phyloP scores from a whole-genome alignment of 2,797 vertebrate genomes.

The Lepus oiostolus region DNA sequence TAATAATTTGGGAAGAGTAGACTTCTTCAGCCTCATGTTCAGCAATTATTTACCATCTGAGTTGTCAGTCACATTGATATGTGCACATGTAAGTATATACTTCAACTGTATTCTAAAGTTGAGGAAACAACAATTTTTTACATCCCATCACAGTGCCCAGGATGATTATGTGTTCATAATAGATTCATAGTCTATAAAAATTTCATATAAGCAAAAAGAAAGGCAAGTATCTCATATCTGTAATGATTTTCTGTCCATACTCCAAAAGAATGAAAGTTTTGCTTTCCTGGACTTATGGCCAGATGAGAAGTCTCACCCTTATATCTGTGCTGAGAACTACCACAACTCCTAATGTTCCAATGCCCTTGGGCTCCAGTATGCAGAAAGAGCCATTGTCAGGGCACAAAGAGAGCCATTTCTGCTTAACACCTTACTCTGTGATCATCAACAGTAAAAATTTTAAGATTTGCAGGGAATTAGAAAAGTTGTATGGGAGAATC shows the following conservation, averaged over 20 bases:
- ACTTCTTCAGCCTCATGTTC: not conserved
- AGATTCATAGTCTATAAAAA: not conserved
- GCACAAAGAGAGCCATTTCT: not conserved
- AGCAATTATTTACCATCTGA: not conserved
- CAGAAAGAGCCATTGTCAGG: not conserved
- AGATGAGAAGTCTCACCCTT: not conserved
- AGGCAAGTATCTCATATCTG: not conserved
- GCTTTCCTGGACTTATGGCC: not conserved
- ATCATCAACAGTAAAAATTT: not conserved
- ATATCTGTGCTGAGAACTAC: not conserved
- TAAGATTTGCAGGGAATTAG: not conserved
- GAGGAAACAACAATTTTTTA: not conserved
- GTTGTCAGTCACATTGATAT: not conserved
- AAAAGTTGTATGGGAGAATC: not conserved
- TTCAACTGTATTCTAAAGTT: not conserved
- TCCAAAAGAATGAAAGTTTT: not conserved
- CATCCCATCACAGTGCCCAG: not conserved
- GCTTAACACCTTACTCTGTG: not conserved
- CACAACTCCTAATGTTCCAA: accelerated
- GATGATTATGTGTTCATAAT: not conserved
- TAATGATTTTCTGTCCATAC: not conserved
- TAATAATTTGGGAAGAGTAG: not conserved
- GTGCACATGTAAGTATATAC: not conserved
- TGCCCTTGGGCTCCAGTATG: accelerated
- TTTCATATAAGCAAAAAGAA: slow-evolving; percentile 15